phyloP scores from a whole-genome alignment of 2,113 vertebrate species.

The Kryptolebias marmoratus region DNA sequence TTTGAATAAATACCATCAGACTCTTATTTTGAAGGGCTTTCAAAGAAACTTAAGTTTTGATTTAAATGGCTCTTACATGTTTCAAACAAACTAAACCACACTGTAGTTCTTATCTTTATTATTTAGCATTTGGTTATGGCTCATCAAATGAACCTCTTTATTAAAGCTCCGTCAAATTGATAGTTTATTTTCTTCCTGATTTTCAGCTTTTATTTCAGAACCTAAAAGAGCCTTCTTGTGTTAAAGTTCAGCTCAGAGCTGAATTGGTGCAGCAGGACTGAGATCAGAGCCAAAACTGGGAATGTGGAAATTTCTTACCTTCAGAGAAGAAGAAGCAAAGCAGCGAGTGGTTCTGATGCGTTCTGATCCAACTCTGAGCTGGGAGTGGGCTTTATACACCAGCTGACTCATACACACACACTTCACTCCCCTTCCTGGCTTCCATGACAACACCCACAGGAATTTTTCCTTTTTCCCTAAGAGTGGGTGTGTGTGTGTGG shows the following conservation, averaged over 20 bases:
- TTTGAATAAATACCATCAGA: background rate
- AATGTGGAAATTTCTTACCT: conserved; percentile 63
- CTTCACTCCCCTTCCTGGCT: background rate
- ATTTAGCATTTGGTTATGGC: no score
- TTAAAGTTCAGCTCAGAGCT: background rate
- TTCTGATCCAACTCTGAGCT: conserved; percentile 42
- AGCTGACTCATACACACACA: conserved; percentile 35
- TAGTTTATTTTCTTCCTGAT: background rate
- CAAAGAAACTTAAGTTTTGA: background rate
- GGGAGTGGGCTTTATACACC: conserved; percentile 81
- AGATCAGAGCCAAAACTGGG: background rate
- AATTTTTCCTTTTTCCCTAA: no score
- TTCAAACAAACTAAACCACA: no score
- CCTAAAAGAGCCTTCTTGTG: background rate
- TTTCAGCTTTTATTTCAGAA: background rate
- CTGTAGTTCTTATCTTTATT: no score
- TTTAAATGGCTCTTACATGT: background rate
- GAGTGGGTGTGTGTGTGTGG: no score
- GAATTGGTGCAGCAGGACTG: background rate
- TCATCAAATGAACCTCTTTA: no score
- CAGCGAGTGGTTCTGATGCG: conserved; percentile 20
- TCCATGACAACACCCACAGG: no score
- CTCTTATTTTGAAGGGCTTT: background rate
- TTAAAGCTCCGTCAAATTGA: conserved; percentile 26
- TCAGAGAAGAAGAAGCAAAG: conserved; percentile 25